phyloP scores from a whole-genome alignment of 2,888 invertebrate species.

The Cheiracanthium punctorium region DNA sequence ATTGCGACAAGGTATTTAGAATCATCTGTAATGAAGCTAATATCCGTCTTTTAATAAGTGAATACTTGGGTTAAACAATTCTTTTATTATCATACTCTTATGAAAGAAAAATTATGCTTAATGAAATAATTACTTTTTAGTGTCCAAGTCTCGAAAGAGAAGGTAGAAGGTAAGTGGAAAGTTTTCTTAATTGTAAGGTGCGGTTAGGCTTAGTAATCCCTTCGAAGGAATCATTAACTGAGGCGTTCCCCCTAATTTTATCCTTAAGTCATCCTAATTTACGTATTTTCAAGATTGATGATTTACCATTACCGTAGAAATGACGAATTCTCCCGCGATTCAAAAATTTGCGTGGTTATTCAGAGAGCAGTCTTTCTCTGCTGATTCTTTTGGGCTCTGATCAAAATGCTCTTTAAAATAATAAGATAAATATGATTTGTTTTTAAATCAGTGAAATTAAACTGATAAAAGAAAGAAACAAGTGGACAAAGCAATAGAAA shows the following conservation, averaged over 20 bases:
- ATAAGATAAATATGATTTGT: too few relatives aligned
- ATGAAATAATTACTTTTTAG: conserved; percentile 44
- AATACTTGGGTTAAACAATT: not conserved
- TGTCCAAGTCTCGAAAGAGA: conserved; percentile 26
- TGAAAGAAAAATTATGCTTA: conserved; percentile 8
- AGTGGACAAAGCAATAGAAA: too few relatives aligned
- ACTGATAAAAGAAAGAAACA: too few relatives aligned
- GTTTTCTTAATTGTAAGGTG: conserved; percentile 49
- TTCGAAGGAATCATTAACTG: conserved; percentile 40
- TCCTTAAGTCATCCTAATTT: conserved; percentile 46
- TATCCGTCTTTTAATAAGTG: not conserved
- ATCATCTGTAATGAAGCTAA: conserved; percentile 19
- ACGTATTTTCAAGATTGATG: conserved; percentile 42
- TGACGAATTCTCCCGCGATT: conserved; percentile 35
- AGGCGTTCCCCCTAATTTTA: conserved; percentile 56
- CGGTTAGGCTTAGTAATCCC: conserved; percentile 49
- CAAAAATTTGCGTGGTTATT: not conserved
- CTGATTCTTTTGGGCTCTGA: not conserved
- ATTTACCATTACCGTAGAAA: conserved; percentile 38
- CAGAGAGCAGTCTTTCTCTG: not conserved
- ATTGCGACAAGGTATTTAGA: conserved; percentile 7
- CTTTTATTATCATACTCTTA: conserved; percentile 19
- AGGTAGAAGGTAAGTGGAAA: conserved; percentile 42
- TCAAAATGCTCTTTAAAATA: too few relatives aligned
- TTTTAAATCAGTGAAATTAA: too few relatives aligned